Conservation (phyloP, 2,797 vertebrate species). For the Euthynnus affinis region DNA sequence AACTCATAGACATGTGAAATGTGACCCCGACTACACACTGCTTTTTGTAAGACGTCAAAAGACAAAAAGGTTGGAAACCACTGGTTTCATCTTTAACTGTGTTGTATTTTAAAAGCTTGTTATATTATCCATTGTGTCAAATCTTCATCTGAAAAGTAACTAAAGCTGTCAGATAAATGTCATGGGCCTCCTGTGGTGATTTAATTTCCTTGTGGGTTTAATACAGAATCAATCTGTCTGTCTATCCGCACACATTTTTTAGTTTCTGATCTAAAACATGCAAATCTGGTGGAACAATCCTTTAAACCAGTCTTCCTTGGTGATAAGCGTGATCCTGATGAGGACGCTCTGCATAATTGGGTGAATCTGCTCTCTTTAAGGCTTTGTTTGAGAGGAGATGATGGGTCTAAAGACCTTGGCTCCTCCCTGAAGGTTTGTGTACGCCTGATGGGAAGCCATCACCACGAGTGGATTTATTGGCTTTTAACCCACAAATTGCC, state of each 20-base stretch:
- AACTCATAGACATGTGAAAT: too few species aligned
- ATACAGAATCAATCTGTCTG: too few species aligned
- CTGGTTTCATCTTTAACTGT: too few species aligned
- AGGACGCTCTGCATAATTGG: not conserved
- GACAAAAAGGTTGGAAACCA: too few species aligned
- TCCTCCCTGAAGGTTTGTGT: conserved; percentile 29
- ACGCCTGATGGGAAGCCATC: conserved; percentile 43
- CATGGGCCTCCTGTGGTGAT: too few species aligned
- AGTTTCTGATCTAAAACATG: not conserved
- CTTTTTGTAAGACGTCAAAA: too few species aligned
- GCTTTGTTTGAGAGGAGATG: not conserved
- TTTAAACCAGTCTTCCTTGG: not conserved
- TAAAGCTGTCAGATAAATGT: too few species aligned
- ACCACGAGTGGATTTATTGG: conserved; percentile 24
- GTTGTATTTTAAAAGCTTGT: too few species aligned
- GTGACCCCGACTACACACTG: too few species aligned
- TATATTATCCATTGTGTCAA: too few species aligned
- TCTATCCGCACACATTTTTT: not conserved
- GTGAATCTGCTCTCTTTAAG: not conserved
- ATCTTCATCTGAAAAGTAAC: too few species aligned
- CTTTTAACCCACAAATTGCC: conserved; percentile 55
- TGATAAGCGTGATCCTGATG: not conserved
- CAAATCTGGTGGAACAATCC: not conserved
- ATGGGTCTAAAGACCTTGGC: conserved; percentile 24
- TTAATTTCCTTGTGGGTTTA: too few species aligned